Evolutionary conservation across 2,113 vertebrate species (phyloP).

Genomic region (Brachyhypopomus occidentalis): DNA sequence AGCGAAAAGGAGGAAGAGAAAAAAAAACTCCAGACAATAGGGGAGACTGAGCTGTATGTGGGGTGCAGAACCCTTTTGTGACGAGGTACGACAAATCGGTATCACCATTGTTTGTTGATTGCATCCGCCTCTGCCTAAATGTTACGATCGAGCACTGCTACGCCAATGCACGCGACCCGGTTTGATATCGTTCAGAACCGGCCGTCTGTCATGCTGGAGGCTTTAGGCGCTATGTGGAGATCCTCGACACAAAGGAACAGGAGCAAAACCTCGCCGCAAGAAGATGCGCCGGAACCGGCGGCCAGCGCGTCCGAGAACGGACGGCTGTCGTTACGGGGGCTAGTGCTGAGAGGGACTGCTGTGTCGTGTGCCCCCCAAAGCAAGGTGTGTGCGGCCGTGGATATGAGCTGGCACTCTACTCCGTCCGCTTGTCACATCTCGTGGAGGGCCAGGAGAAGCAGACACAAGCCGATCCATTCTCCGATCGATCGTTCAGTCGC

Average conservation of each 20-base stretch:
- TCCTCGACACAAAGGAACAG: no score
- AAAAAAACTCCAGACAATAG: neutral
- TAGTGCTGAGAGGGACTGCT: neutral
- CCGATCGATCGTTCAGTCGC: neutral
- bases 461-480: constrained; percentile 45
- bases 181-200: no score
- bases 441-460: constrained; percentile 24
- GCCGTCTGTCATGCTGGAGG: no score
- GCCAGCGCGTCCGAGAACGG: no score
- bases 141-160: no score
- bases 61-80: neutral
- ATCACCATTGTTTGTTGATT: neutral
- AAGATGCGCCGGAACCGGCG: no score
- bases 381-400: neutral
- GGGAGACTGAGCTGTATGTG: neutral
- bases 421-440: constrained; percentile 41
- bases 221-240: no score
- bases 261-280: no score
- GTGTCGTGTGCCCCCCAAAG: constrained; percentile 6
- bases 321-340: no score
- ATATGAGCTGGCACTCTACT: neutral
- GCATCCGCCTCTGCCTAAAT: no score
- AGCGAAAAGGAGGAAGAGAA: neutral
- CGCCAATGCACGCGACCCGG: no score
- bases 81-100: no score